Evolutionary conservation across 2,113 vertebrate species (phyloP).

Genomic region (Artemisiospiza belli): DNA sequence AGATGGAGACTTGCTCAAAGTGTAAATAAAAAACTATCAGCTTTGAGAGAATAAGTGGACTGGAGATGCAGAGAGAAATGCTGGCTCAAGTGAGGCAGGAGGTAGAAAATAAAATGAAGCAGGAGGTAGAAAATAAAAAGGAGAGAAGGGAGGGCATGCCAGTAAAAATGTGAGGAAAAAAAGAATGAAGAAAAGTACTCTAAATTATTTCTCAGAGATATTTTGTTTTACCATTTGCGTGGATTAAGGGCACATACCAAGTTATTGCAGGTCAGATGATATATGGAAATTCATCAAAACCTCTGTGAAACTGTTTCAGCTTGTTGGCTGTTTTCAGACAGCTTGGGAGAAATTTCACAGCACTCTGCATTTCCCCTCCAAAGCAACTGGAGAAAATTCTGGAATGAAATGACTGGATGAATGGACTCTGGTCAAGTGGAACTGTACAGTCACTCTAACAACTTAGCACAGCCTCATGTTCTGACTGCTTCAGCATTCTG

Average conservation of each 20-base stretch:
- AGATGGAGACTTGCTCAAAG: background rate
- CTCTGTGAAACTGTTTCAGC: background rate
- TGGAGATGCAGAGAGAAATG: background rate
- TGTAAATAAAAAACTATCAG: rapidly evolving
- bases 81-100: too few species aligned
- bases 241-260: background rate
- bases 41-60: background rate
- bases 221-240: background rate
- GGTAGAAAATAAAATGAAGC: background rate
- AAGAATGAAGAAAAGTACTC: too few species aligned
- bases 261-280: background rate
- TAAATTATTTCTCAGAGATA: background rate
- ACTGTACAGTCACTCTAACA: too few species aligned
- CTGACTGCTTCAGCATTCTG: background rate
- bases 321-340: background rate
- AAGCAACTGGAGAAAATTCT: background rate
- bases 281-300: background rate
- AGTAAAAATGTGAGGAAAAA: background rate
- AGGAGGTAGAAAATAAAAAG: background rate
- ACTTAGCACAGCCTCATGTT: background rate
- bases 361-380: background rate
- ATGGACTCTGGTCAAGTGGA: background rate
- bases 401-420: background rate
- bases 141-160: background rate
- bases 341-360: background rate